These are phyloP conservation scores for Cyrtorhinus lividipennis DNA, from an alignment of 1,140 invertebrate genomes.

Conservation along the genomic window DNA sequence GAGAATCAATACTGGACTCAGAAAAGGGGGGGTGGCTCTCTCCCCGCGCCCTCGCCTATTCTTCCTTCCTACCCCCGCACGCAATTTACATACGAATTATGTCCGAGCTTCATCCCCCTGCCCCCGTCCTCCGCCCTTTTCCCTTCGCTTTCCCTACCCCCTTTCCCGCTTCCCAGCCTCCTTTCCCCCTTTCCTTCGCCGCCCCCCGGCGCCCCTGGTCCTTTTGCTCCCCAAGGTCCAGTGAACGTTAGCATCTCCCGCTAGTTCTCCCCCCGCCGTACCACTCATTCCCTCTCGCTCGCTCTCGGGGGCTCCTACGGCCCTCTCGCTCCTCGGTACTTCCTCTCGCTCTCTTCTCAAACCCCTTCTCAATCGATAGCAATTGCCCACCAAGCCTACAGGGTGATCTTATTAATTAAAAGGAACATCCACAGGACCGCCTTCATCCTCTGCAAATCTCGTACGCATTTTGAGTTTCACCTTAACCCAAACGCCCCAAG, in stretches of 20 bases:
- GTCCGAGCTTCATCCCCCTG: background rate
- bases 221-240: background rate
- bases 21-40: background rate
- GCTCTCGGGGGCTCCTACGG: background rate
- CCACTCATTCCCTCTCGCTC: background rate
- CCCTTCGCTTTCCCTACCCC: background rate
- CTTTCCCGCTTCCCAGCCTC: background rate
- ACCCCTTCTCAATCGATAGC: constrained; percentile 9
- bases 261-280: too few relatives aligned
- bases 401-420: background rate
- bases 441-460: background rate
- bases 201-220: background rate
- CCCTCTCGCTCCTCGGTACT: background rate
- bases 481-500: too few relatives aligned
- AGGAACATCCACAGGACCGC: background rate
- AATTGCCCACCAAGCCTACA: background rate
- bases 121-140: background rate
- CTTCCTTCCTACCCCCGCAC: background rate
- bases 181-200: background rate
- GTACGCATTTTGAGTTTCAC: too few relatives aligned
- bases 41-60: background rate
- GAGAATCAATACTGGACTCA: constrained; percentile 9
- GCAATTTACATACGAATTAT: constrained; percentile 10
- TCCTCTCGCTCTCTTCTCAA: background rate
- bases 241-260: constrained; percentile 1